Percentiles rank a stretch among this genome's conserved stretches.
Evolutionary conservation across 2,888 invertebrate species (phyloP).

Genomic region (Silvanus unidentatus): DNA sequence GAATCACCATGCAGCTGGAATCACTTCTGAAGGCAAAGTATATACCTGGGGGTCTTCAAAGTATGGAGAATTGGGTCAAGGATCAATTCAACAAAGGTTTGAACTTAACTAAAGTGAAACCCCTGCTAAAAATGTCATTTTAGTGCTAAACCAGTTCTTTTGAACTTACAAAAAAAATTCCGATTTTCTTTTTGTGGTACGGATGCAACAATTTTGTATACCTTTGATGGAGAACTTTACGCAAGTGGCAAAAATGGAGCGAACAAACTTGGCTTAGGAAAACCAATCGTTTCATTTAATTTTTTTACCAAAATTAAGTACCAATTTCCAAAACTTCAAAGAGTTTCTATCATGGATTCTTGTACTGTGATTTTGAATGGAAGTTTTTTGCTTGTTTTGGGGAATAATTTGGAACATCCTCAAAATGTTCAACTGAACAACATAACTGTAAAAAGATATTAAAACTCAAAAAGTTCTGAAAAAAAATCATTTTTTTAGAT

Average conservation of each 20-base stretch:
- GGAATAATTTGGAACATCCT: slow-evolving; percentile 4
- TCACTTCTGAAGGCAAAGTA: slow-evolving; percentile 56
- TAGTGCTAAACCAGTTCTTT: slow-evolving; percentile 9
- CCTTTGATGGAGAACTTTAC: slow-evolving; percentile 54
- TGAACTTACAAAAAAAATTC: slow-evolving; percentile 38
- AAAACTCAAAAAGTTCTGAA: slow-evolving; percentile 16
- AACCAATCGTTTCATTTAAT: too few species aligned
- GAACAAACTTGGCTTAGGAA: slow-evolving; percentile 50
- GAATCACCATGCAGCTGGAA: slow-evolving; percentile 56
- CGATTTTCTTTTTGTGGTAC: slow-evolving; percentile 55
- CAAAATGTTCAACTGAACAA: slow-evolving; percentile 16
- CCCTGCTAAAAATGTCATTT: slow-evolving; percentile 15
- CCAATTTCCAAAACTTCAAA: too few species aligned
- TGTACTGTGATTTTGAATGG: neutral
- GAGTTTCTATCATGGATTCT: too few species aligned
- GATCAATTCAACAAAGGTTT: slow-evolving; percentile 48
- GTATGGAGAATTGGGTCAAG: slow-evolving; percentile 57
- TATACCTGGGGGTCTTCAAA: slow-evolving; percentile 63
- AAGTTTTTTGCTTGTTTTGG: neutral
- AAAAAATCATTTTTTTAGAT: slow-evolving; percentile 43
- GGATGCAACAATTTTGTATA: slow-evolving; percentile 57
- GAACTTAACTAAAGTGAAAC: slow-evolving; percentile 35
- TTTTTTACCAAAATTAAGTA: too few species aligned
- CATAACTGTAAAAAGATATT: slow-evolving; percentile 34
- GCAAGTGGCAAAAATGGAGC: slow-evolving; percentile 59